Evolutionary conservation across 2,888 invertebrate genomes (phyloP).

Genomic region (Pollenia angustigena): DNA sequence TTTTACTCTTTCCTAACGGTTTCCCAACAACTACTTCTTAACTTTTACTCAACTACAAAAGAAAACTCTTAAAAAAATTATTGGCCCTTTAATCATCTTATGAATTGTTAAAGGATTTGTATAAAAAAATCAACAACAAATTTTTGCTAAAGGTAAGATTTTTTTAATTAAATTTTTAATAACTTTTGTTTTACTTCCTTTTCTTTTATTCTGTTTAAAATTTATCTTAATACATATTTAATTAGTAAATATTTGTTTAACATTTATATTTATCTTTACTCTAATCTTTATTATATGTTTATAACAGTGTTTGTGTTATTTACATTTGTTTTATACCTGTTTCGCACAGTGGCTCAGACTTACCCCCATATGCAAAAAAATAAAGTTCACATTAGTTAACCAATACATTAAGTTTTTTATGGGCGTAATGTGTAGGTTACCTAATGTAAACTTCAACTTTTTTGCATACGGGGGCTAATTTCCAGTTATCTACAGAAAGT

Average conservation of each 20-base stretch:
- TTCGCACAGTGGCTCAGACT: no score
- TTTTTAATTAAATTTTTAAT: neutral
- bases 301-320: no score
- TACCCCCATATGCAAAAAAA: no score
- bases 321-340: no score
- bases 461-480: no score
- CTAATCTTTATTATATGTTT: constrained; percentile 2
- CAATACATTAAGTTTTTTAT: no score
- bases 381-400: no score
- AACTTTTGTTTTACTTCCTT: neutral
- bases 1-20: constrained; percentile 25
- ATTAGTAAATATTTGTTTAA: constrained; percentile 37
- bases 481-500: no score
- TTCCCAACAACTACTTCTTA: neutral
- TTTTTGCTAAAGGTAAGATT: constrained; percentile 55
- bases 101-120: constrained; percentile 12
- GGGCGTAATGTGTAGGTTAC: no score
- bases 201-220: constrained; percentile 7
- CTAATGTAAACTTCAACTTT: no score
- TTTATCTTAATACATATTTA: neutral
- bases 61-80: neutral
- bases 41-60: neutral
- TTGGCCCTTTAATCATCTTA: neutral
- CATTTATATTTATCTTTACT: neutral
- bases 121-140: neutral